A percentile compares a stretch with the other conserved stretches of the same genome.
phyloP scores from a whole-genome alignment of 2,113 vertebrate genomes.

The Crotalus tigris region DNA sequence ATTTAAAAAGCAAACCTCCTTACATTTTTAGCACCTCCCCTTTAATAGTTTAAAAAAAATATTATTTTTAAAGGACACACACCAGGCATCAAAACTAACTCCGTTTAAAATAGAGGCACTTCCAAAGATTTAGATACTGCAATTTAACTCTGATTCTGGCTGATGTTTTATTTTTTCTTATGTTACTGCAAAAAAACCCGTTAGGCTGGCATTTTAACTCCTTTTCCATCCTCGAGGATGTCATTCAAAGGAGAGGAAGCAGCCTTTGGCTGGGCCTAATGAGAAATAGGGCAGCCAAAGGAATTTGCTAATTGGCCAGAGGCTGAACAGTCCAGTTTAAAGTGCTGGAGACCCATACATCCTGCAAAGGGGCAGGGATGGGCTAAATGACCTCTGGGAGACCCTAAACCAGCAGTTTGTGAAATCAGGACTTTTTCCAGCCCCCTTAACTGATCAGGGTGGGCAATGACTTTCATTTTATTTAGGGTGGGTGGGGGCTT shows the following conservation, averaged over 20 bases:
- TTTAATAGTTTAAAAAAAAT: neutral
- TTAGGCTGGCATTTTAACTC: neutral
- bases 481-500: neutral
- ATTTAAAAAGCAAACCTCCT: neutral
- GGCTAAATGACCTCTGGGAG: neutral
- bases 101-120: neutral
- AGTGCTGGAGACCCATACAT: no score
- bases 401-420: neutral
- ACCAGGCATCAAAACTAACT: neutral
- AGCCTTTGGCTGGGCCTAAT: neutral
- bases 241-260: neutral
- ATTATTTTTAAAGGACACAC: neutral
- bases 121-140: neutral
- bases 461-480: neutral
- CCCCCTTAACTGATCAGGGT: neutral
- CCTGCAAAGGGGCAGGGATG: neutral
- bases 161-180: neutral
- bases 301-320: neutral
- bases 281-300: neutral
- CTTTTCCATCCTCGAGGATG: neutral
- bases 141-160: neutral
- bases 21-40: neutral
- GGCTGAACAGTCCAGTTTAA: neutral
- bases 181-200: neutral
- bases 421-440: neutral